Percentiles rank a stretch among this genome's conserved stretches.
Conservation (phyloP, 30 jellyfish, hydroid and myxozoan species). For the Cassiopea xamachana region DNA sequence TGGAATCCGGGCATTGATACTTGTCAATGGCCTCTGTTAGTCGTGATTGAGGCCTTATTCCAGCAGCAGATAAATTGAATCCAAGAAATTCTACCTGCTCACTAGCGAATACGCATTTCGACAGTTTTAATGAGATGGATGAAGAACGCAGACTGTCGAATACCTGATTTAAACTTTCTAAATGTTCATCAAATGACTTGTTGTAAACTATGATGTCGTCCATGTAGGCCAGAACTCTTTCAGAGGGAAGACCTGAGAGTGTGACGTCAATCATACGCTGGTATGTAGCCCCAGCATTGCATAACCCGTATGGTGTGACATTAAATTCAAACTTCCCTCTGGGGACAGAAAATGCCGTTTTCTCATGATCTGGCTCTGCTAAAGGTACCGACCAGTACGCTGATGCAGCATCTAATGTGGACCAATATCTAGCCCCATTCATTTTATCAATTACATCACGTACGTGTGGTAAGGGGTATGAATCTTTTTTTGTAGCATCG, state of each 20-base stretch:
- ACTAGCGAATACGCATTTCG: slow-evolving; percentile 55
- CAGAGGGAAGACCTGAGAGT: slow-evolving; percentile 62
- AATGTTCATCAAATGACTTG: slow-evolving; percentile 40
- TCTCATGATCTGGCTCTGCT: slow-evolving; percentile 4
- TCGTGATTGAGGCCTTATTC: slow-evolving; percentile 57
- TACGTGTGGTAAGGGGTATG: slow-evolving; percentile 47
- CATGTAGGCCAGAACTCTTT: slow-evolving; percentile 65
- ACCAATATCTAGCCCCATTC: neutral
- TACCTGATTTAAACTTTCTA: slow-evolving; percentile 5
- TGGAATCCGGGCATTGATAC: slow-evolving; percentile 38
- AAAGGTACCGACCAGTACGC: no score
- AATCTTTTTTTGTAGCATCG: slow-evolving; percentile 58
- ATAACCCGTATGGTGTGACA: slow-evolving; percentile 53
- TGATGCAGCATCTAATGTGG: no score
- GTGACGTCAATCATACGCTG: slow-evolving; percentile 52
- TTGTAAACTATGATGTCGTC: slow-evolving; percentile 47
- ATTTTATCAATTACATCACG: slow-evolving; percentile 35
- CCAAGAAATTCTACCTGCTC: slow-evolving; percentile 42
- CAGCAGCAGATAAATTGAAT: slow-evolving; percentile 41
- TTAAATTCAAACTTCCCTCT: neutral
- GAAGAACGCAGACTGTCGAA: slow-evolving; percentile 38
- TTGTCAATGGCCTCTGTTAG: slow-evolving; percentile 41
- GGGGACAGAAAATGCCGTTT: slow-evolving; percentile 36
- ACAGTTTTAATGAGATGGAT: slow-evolving; percentile 41
- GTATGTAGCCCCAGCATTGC: slow-evolving; percentile 70